Evolutionary conservation across 2,797 vertebrate genomes (phyloP).

Genomic region (Acanthurus lineatus): DNA sequence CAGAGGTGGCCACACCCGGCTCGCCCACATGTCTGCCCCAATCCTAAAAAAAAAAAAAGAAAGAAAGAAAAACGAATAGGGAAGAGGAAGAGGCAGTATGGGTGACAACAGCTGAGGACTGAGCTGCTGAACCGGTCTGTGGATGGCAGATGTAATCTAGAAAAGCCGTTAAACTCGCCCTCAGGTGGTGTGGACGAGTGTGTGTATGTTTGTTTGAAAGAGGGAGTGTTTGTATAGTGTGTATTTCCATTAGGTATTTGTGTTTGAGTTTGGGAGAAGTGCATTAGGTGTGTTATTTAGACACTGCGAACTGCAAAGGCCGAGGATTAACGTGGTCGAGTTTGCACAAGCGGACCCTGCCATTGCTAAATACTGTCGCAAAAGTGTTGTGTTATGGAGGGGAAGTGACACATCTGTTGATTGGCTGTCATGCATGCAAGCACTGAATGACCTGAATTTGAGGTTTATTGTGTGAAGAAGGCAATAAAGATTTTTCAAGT

Average conservation of each 20-base stretch:
- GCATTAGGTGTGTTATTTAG: slow-evolving; percentile 51
- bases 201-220: slow-evolving; percentile 43
- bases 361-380: slow-evolving; percentile 62
- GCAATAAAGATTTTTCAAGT: no score
- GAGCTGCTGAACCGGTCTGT: slow-evolving; percentile 75
- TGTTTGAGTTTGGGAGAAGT: slow-evolving; percentile 69
- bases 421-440: slow-evolving; percentile 23
- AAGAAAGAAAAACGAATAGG: background rate
- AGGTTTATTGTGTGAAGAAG: background rate
- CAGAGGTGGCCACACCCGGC: slow-evolving; percentile 70
- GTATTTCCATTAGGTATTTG: slow-evolving; percentile 62
- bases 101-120: slow-evolving; percentile 72
- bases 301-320: slow-evolving; percentile 35
- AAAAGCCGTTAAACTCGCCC: slow-evolving; percentile 78
- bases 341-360: slow-evolving; percentile 67
- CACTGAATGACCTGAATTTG: slow-evolving; percentile 4
- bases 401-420: slow-evolving; percentile 5
- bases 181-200: slow-evolving; percentile 63
- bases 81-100: slow-evolving; percentile 2
- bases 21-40: slow-evolving; percentile 77
- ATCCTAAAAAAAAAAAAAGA: background rate
- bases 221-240: slow-evolving; percentile 65
- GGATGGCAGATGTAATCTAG: slow-evolving; percentile 57
- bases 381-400: slow-evolving; percentile 14
- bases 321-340: slow-evolving; percentile 59